Evolutionary conservation across 2,113 vertebrate genomes (phyloP).

Genomic region (Paradisaea rubra): DNA sequence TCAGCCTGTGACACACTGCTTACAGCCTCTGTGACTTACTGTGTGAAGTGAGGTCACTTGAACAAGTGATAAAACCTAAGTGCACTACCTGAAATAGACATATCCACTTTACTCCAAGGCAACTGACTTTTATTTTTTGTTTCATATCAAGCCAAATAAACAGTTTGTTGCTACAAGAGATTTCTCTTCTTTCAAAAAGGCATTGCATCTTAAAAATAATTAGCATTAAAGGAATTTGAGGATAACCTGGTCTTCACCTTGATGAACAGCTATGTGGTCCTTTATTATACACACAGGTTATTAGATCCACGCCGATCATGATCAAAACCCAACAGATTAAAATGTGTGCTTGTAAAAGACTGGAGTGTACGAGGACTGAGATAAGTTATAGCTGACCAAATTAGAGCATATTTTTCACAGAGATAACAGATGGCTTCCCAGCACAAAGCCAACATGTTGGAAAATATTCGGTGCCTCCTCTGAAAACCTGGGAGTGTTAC

Average conservation of each 20-base stretch:
- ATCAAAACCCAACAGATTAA: neutral
- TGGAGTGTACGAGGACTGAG: neutral
- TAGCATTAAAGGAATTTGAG: neutral
- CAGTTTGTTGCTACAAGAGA: neutral
- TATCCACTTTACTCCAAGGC: neutral
- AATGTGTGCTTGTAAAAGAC: neutral
- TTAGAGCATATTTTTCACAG: neutral
- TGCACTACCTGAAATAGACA: neutral
- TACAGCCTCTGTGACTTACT: neutral
- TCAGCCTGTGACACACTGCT: neutral
- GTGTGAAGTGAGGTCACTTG: neutral
- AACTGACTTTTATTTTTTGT: neutral
- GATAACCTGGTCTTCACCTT: neutral
- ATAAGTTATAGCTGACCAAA: neutral
- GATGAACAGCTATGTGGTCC: neutral
- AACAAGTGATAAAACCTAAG: neutral
- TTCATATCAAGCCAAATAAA: neutral
- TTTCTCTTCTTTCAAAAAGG: neutral
- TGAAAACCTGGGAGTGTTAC: neutral
- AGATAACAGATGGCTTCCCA: neutral
- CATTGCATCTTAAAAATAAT: neutral
- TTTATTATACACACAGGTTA: neutral
- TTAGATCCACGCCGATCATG: neutral
- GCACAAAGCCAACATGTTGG: neutral
- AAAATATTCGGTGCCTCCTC: neutral